These are phyloP conservation scores for Egretta garzetta DNA, from an alignment of 2,113 vertebrate genomes.

Conservation along the genomic window DNA sequence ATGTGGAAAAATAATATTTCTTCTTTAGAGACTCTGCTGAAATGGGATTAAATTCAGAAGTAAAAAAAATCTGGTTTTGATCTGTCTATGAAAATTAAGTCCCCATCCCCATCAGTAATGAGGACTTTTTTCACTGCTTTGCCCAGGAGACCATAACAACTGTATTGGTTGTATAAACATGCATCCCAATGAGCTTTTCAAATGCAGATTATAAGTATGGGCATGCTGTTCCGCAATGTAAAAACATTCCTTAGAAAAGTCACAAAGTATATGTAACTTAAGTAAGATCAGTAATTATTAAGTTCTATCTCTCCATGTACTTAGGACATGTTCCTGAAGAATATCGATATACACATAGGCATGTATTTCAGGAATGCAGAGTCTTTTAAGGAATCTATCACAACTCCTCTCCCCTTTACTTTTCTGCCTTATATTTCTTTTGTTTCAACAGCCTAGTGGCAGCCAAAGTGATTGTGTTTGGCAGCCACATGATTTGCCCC, in stretches of 20 bases:
- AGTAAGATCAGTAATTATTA: neutral
- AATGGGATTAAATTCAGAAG: neutral
- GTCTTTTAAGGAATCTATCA: neutral
- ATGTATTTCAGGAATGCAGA: neutral
- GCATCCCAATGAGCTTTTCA: neutral
- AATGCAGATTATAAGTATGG: neutral
- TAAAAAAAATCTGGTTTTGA: neutral
- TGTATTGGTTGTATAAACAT: neutral
- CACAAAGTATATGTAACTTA: neutral
- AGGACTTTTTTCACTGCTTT: neutral
- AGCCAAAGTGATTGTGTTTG: neutral
- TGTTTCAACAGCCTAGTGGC: neutral
- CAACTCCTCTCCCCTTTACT: neutral
- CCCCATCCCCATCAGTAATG: neutral
- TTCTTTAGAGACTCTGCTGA: neutral
- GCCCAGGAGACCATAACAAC: neutral
- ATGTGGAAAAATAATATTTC: neutral
- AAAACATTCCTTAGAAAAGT: neutral
- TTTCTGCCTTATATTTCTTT: neutral
- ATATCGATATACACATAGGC: accelerated
- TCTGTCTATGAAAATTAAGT: neutral
- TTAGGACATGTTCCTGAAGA: neutral
- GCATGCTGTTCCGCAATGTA: neutral
- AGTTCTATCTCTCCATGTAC: accelerated
- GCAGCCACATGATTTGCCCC: neutral